Evolutionary conservation across 1,140 invertebrate species (phyloP).

Genomic region (Megalonaias nervosa): DNA sequence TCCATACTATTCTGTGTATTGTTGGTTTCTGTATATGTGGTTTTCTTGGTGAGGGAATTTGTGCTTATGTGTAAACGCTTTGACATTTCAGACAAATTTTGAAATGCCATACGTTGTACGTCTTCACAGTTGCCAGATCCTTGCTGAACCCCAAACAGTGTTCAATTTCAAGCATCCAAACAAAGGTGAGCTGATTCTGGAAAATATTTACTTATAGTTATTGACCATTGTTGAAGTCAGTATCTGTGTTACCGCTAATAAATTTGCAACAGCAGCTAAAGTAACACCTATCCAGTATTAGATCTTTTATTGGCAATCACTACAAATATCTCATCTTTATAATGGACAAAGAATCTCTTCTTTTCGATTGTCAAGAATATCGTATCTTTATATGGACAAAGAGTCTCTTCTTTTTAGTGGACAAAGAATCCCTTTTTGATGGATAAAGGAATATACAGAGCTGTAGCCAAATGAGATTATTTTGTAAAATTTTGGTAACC

Average conservation of each 20-base stretch:
- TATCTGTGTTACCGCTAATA: neutral
- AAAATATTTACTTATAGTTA: neutral
- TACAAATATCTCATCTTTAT: no score
- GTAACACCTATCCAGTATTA: neutral
- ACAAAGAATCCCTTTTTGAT: neutral
- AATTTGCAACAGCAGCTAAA: neutral
- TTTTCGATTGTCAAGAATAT: no score
- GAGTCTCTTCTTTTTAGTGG: no score
- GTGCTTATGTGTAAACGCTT: no score
- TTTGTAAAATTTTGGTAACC: neutral
- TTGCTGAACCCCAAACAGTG: constrained; percentile 83
- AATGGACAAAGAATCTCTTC: no score
- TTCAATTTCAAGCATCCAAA: constrained; percentile 95
- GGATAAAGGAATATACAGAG: neutral
- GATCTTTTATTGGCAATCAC: no score
- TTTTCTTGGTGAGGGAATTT: no score
- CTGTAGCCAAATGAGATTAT: no score
- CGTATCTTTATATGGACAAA: no score
- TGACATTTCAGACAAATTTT: constrained; percentile 75
- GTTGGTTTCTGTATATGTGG: no score
- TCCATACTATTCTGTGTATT: no score
- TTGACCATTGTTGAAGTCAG: no score
- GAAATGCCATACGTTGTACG: constrained; percentile 95
- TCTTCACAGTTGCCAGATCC: constrained; percentile 90
- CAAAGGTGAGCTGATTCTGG: constrained; percentile 65